These are phyloP conservation scores for Penaeus monodon DNA, from an alignment of 2,888 invertebrate species.

Conservation along the genomic window DNA sequence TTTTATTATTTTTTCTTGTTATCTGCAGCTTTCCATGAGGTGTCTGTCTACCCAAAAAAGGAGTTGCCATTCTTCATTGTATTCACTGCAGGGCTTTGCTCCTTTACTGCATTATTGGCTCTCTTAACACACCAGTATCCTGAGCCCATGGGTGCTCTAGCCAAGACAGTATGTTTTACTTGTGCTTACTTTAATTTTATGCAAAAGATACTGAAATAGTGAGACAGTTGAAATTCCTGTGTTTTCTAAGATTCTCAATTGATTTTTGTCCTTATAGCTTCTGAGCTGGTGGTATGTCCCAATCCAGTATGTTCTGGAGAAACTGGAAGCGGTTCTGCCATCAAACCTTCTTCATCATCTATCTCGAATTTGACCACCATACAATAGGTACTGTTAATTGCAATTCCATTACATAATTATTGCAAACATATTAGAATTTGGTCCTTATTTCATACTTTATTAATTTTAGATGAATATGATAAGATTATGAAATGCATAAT, in stretches of 20 bases:
- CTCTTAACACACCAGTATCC: conserved; percentile 92
- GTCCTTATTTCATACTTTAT: too few relatives aligned
- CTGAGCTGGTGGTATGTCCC: conserved; percentile 85
- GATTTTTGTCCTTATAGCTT: conserved; percentile 71
- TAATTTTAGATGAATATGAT: too few relatives aligned
- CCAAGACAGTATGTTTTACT: conserved; percentile 75
- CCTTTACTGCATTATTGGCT: conserved; percentile 89
- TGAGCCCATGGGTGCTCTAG: conserved; percentile 86
- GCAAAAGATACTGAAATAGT: too few relatives aligned
- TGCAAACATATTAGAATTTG: too few relatives aligned
- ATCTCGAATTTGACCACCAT: conserved; percentile 69
- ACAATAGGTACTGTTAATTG: conserved; percentile 9
- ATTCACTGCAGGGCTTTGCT: conserved; percentile 91
- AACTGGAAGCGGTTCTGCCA: conserved; percentile 84
- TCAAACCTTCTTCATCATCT: conserved; percentile 82
- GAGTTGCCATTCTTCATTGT: conserved; percentile 92
- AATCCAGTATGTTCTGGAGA: conserved; percentile 84
- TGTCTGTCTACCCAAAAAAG: conserved; percentile 93
- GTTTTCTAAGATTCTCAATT: neutral
- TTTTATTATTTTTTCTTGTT: conserved; percentile 42
- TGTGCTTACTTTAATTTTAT: too few relatives aligned
- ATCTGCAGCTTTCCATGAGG: conserved; percentile 82
- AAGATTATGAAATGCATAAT: neutral
- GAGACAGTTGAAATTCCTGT: too few relatives aligned
- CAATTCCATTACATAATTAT: too few relatives aligned